These are phyloP conservation scores for Ochlodes sylvanus DNA, from an alignment of 2,888 invertebrate genomes.

Conservation along the genomic window DNA sequence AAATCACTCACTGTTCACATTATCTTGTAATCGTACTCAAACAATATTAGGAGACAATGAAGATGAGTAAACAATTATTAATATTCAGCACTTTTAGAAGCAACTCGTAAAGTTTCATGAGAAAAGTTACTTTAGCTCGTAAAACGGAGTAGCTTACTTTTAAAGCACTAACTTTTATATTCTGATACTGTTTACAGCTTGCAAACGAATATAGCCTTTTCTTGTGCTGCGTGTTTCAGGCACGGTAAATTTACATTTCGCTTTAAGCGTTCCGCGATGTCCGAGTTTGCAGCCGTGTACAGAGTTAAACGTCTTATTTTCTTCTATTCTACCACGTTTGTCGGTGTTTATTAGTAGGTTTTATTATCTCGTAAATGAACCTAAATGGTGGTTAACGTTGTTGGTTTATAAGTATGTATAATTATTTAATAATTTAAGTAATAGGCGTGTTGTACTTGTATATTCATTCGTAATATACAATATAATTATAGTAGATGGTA, in stretches of 20 bases:
- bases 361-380: not conserved
- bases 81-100: slow-evolving; percentile 1
- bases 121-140: slow-evolving; percentile 33
- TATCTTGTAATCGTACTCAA: no score
- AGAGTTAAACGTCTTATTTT: slow-evolving; percentile 15
- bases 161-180: slow-evolving; percentile 25
- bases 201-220: slow-evolving; percentile 26
- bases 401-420: no score
- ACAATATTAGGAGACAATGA: no score
- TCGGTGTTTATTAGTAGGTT: not conserved
- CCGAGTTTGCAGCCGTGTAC: slow-evolving; percentile 8
- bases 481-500: no score
- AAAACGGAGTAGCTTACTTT: slow-evolving; percentile 28
- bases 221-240: slow-evolving; percentile 19
- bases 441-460: no score
- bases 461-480: no score
- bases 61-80: not conserved
- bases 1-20: no score
- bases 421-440: no score
- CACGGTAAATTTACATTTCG: slow-evolving; percentile 27
- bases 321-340: not conserved
- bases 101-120: slow-evolving; percentile 25
- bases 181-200: slow-evolving; percentile 27
- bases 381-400: no score
- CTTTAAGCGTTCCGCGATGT: slow-evolving; percentile 14